Evolutionary conservation across 2,888 invertebrate genomes (phyloP).

Genomic region (Ophion slaviceki): DNA sequence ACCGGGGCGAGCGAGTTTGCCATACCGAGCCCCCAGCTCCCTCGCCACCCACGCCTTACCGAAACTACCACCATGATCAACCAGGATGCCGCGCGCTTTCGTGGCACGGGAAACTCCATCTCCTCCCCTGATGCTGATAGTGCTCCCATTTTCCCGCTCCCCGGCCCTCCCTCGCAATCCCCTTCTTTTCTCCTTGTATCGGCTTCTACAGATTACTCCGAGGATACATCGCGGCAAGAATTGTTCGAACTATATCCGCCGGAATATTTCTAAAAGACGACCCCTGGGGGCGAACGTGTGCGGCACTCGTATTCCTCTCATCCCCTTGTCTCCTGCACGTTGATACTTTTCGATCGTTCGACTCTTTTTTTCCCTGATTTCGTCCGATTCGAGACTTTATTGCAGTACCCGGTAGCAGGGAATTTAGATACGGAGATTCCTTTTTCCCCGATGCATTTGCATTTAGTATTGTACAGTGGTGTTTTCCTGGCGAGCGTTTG

Average conservation of each 20-base stretch:
- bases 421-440: too few species aligned
- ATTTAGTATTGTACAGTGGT: too few species aligned
- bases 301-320: too few species aligned
- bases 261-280: conserved; percentile 16
- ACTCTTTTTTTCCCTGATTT: too few species aligned
- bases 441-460: too few species aligned
- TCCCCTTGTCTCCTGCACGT: too few species aligned
- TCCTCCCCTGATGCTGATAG: conserved; percentile 1
- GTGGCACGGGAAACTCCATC: conserved; percentile 11
- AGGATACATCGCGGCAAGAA: conserved; percentile 4
- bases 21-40: conserved; percentile 24
- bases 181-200: conserved; percentile 15
- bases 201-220: background rate
- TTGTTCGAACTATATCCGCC: background rate
- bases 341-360: too few species aligned
- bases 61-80: conserved; percentile 44
- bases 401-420: too few species aligned
- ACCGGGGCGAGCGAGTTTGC: conserved; percentile 42
- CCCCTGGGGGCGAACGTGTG: too few species aligned
- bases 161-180: background rate
- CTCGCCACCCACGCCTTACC: conserved; percentile 34
- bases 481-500: too few species aligned
- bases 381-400: too few species aligned
- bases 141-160: conserved; percentile 27
- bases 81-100: conserved; percentile 45